These are phyloP conservation scores for Synchiropus splendidus DNA, from an alignment of 2,113 vertebrate species.

Conservation along the genomic window DNA sequence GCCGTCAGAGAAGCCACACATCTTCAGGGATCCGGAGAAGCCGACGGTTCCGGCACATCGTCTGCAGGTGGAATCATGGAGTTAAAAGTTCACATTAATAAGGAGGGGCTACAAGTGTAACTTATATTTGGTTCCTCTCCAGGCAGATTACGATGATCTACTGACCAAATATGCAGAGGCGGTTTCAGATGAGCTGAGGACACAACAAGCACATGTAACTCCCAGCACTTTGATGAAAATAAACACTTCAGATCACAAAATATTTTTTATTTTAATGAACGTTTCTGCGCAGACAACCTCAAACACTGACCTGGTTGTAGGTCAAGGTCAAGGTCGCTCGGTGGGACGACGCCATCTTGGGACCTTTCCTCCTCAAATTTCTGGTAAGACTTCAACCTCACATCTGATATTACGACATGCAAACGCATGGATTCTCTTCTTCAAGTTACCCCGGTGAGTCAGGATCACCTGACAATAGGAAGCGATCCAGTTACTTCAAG, in stretches of 20 bases:
- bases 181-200: constrained; percentile 52
- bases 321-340: constrained; percentile 16
- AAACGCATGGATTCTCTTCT: constrained; percentile 8
- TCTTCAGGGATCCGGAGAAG: constrained; percentile 35
- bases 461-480: too few species aligned
- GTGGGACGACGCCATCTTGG: constrained; percentile 19
- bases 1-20: constrained; percentile 27
- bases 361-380: constrained; percentile 10
- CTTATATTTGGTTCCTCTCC: constrained; percentile 2
- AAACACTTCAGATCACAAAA: not conserved
- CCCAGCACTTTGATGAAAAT: not conserved
- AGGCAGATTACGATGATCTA: constrained; percentile 66
- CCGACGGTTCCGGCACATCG: constrained; percentile 39
- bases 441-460: not conserved
- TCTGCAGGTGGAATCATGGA: constrained; percentile 62
- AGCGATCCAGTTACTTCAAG: too few species aligned
- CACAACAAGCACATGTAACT: constrained; percentile 51
- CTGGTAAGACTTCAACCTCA: constrained; percentile 25
- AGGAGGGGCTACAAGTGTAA: not conserved
- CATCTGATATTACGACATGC: constrained; percentile 28
- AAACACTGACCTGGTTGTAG: constrained; percentile 15
- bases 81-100: too few species aligned
- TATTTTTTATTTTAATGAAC: not conserved
- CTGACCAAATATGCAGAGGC: constrained; percentile 55
- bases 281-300: constrained; percentile 23